Evolutionary conservation across 2,888 invertebrate species (phyloP).

Genomic region (Caenorhabditis sp.): DNA sequence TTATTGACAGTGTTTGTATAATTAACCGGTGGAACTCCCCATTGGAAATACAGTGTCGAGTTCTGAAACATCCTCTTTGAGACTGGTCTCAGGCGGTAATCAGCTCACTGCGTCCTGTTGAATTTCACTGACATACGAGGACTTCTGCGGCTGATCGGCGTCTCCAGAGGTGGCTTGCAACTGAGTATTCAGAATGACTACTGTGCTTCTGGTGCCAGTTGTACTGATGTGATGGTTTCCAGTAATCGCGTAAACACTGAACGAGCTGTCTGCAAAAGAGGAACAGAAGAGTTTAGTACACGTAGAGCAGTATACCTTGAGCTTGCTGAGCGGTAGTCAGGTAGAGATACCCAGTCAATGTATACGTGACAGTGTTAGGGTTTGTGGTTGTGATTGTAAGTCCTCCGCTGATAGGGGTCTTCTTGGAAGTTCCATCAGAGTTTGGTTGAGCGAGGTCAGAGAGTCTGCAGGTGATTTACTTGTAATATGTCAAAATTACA

Average conservation of each 20-base stretch:
- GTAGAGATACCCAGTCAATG: conserved; percentile 23
- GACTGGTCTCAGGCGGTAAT: neutral
- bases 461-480: neutral
- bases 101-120: neutral
- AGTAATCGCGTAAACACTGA: conserved; percentile 27
- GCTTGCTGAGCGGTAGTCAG: conserved; percentile 36
- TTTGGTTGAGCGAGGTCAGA: conserved; percentile 5
- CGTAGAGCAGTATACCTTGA: conserved; percentile 2
- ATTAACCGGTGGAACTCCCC: conserved; percentile 6
- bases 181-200: conserved; percentile 25
- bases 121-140: conserved; percentile 8
- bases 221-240: conserved; percentile 10
- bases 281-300: neutral
- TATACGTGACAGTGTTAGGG: neutral
- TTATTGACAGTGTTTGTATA: neutral
- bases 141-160: conserved; percentile 12
- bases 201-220: neutral
- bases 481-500: neutral
- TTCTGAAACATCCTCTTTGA: neutral
- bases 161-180: conserved; percentile 1
- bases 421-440: conserved; percentile 18
- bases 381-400: conserved; percentile 18
- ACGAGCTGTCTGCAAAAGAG: conserved; percentile 3
- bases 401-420: conserved; percentile 1
- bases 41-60: neutral